Percentiles rank a stretch among this genome's conserved stretches.
These are phyloP conservation scores for Nesoenas mayeri DNA, from an alignment of 2,113 vertebrate genomes.

Conservation along the genomic window DNA sequence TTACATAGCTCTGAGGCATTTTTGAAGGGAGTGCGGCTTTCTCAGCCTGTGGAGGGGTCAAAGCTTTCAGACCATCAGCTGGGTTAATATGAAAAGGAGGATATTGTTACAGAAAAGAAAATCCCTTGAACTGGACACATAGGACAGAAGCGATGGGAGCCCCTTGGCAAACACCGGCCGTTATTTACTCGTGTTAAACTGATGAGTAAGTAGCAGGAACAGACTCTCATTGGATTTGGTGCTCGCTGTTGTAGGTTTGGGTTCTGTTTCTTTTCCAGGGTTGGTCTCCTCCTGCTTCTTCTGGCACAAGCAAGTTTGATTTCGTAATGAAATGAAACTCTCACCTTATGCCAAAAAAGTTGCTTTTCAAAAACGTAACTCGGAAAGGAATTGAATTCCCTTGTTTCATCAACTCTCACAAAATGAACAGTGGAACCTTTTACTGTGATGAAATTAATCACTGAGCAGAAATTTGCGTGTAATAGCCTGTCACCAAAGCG, in stretches of 20 bases:
- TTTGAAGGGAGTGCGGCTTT: background rate
- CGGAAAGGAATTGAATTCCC: background rate
- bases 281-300: background rate
- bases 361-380: background rate
- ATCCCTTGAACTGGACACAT: background rate
- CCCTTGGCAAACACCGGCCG: background rate
- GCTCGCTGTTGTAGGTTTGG: accelerated
- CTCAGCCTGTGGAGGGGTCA: background rate
- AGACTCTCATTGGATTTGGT: background rate
- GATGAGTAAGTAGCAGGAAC: background rate
- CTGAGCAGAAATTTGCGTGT: background rate
- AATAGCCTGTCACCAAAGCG: background rate
- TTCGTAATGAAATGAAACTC: slow-evolving; percentile 20
- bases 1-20: background rate
- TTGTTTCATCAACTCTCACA: background rate
- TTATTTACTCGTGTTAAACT: background rate
- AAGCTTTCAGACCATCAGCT: background rate
- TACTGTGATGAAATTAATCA: background rate
- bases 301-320: background rate
- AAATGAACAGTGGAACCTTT: background rate
- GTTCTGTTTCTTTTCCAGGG: background rate
- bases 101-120: background rate
- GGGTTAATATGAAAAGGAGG: background rate
- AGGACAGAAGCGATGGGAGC: background rate
- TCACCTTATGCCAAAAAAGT: background rate